These are phyloP conservation scores for Pangasius djambal DNA, from an alignment of 2,797 vertebrate genomes.

Conservation along the genomic window DNA sequence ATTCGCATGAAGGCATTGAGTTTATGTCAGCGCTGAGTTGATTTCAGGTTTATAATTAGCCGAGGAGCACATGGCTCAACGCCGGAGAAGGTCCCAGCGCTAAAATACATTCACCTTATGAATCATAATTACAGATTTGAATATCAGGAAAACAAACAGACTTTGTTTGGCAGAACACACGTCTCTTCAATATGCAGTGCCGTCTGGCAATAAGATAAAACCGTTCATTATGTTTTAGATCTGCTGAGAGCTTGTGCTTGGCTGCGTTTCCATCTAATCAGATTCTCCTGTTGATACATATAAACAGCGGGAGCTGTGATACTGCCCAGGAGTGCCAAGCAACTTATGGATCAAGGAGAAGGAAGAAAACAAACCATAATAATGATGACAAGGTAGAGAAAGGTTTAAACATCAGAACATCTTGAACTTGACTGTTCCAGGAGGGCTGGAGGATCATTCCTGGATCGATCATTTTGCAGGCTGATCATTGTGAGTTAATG, in stretches of 20 bases:
- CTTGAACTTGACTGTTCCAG: not conserved
- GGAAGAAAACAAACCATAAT: not conserved
- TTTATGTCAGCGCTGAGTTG: not conserved
- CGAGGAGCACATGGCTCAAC: not conserved
- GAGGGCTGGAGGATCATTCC: not conserved
- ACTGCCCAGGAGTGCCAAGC: not conserved
- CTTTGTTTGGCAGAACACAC: not conserved
- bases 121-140: conserved; percentile 21
- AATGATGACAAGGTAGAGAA: not conserved
- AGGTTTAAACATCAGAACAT: too few species aligned
- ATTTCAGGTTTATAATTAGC: conserved; percentile 7
- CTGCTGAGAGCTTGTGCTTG: not conserved
- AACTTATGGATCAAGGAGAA: not conserved
- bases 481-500: not conserved
- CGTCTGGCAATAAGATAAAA: conserved; percentile 21
- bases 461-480: not conserved
- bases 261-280: not conserved
- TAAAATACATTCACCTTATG: conserved; percentile 1
- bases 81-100: not conserved
- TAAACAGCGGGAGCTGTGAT: not conserved
- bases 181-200: conserved; percentile 5
- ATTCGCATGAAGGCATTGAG: not conserved
- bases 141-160: conserved; percentile 4
- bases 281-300: not conserved
- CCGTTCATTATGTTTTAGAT: not conserved